Evolutionary conservation across 2,113 vertebrate species (phyloP).

Genomic region (Sarotherodon lohbergeri): DNA sequence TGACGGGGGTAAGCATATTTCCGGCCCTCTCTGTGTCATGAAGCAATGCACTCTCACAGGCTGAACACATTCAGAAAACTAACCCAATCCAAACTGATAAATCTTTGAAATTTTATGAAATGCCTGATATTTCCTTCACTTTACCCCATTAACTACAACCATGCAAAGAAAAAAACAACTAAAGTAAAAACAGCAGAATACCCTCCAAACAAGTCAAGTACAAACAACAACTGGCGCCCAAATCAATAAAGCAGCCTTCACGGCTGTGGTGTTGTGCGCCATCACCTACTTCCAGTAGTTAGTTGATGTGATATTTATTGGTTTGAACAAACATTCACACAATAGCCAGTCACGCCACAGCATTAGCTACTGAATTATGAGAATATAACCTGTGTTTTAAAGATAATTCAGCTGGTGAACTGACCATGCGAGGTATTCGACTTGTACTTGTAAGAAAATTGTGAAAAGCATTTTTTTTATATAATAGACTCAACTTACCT

Average conservation of each 20-base stretch:
- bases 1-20: not conserved
- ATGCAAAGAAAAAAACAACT: constrained; percentile 12
- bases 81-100: not conserved
- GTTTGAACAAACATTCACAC: not conserved
- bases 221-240: not conserved
- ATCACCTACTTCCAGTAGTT: not conserved
- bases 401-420: not conserved
- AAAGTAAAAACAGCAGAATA: constrained; percentile 10
- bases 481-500: not conserved
- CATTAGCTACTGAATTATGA: not conserved
- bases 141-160: fast-evolving
- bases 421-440: fast-evolving
- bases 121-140: not conserved
- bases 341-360: not conserved
- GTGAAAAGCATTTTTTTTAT: not conserved
- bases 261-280: not conserved
- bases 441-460: not conserved
- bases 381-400: not conserved
- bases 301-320: not conserved
- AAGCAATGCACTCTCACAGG: not conserved
- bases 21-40: not conserved
- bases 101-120: not conserved
- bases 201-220: not conserved
- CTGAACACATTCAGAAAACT: not conserved
- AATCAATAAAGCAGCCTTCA: not conserved